Base-by-base conservation (phyloP, 2,888 invertebrate genomes). In the Encarsia formosa region DNA sequence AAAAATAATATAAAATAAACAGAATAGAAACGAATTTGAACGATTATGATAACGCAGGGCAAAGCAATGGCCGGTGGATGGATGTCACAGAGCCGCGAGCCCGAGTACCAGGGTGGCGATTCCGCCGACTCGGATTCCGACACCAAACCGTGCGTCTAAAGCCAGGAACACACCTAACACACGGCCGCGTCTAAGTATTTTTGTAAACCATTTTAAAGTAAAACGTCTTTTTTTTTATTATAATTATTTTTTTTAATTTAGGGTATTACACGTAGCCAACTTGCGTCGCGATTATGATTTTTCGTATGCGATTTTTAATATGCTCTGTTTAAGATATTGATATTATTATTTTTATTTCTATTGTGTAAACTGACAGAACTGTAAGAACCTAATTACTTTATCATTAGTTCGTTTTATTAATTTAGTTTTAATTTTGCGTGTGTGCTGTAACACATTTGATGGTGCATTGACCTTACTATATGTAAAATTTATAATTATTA, bases 11-110 rank as follows among this genome's bases (percentile, higher is more conserved):
- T 1, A 23, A 22, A 6, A 38, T 39, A 23, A 23, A 32, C 24
- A 32, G 9, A 40, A 37, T 37, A 40, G 29, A 31, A 48, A 43
- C 16, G 19, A 19, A 39, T n/a, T n/a, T n/a, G n/a, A n/a, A n/a
- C n/a, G n/a, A n/a, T n/a, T 37, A 53, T 51, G 34, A 65, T 67
- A 67, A 70, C 68, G 68, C 71, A 73, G 72, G 72, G 72, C 66
- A 73, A 73, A 64, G 62, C 70, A 65, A 65, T 72, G 70, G 62
- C 70, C 62, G 71, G 74, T 62, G 65, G 68, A 59, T 75, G 76
- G 75, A 75, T 75, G 71, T 72, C 71, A 65, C 75, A 75, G 60
- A 72, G 73, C 59, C 74, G 75, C 64, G 75, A 76, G 65, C 68
- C 74, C n/a, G n/a, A 61, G 71, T 75, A 58, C 74, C 74, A 54